These are phyloP conservation scores for Zaprionus bogoriensis DNA, from an alignment of 2,888 invertebrate genomes.

Conservation along the genomic window DNA sequence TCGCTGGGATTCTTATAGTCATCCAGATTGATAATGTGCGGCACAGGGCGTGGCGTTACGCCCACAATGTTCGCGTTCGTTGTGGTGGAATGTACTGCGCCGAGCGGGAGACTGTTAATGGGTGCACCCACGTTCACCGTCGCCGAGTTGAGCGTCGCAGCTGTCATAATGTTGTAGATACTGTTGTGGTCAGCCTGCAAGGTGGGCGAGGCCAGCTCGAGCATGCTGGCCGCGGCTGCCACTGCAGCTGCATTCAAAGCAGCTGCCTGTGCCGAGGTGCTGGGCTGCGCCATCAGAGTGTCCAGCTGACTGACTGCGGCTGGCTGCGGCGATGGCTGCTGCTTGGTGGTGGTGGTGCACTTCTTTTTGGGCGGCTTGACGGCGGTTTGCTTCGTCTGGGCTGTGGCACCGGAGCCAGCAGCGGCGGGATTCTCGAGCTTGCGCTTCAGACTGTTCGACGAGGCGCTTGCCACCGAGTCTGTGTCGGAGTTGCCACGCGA, in stretches of 20 bases:
- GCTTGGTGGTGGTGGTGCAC: neutral
- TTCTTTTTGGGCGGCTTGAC: constrained; percentile 45
- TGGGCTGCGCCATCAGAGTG: constrained; percentile 45
- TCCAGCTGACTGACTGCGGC: constrained; percentile 34
- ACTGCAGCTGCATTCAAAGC: constrained; percentile 40
- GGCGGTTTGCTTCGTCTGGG: constrained; percentile 2
- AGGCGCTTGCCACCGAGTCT: constrained; percentile 64
- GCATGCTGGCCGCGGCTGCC: constrained; percentile 37
- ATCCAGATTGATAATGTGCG: constrained; percentile 81
- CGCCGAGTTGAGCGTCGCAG: constrained; percentile 30
- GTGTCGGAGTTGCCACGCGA: constrained; percentile 70
- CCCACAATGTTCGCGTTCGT: constrained; percentile 5
- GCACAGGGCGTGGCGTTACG: constrained; percentile 37
- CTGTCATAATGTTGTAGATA: constrained; percentile 76
- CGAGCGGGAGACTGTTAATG: constrained; percentile 18
- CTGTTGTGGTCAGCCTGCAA: constrained; percentile 81
- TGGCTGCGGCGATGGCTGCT: constrained; percentile 8
- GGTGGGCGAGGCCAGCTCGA: constrained; percentile 71
- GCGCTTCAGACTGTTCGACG: constrained; percentile 57
- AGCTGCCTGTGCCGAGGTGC: constrained; percentile 61
- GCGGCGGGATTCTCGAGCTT: constrained; percentile 27
- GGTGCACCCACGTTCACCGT: constrained; percentile 16
- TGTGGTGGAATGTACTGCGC: constrained; percentile 72
- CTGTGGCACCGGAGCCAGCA: neutral
- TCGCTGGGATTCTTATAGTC: constrained; percentile 80